Evolutionary conservation across 53 echinoderm and acorn worm species (phyloP).

Genomic region (Zoroaster sp.): DNA sequence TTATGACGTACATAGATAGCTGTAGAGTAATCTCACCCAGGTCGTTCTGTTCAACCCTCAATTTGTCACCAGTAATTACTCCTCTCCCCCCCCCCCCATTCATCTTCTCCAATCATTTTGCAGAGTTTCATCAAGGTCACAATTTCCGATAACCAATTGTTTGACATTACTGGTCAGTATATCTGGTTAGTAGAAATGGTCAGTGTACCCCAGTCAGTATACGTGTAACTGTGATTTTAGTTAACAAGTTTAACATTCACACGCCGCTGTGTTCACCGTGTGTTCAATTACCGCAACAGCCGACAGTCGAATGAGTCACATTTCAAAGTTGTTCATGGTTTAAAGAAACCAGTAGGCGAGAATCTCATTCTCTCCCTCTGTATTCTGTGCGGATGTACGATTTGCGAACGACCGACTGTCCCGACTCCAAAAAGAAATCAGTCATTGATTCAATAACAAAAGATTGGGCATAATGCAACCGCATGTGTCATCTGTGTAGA

Average conservation of each 20-base stretch:
- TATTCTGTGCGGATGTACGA: background rate
- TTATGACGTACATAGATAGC: no score
- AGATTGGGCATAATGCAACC: background rate
- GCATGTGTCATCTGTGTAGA: conserved; percentile 1
- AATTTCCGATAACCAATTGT: background rate
- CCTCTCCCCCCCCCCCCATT: background rate
- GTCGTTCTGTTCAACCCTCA: background rate
- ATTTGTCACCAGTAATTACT: background rate
- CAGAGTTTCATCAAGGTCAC: background rate
- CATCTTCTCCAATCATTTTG: background rate
- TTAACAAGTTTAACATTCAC: background rate
- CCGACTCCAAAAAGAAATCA: background rate
- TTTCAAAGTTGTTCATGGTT: background rate
- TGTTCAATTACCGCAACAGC: background rate
- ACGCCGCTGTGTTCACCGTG: background rate
- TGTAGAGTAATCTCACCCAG: background rate
- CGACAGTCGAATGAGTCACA: background rate
- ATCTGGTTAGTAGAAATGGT: background rate
- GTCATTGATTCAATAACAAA: conserved; percentile 22
- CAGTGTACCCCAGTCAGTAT: background rate
- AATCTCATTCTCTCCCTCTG: background rate
- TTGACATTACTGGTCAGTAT: conserved; percentile 11
- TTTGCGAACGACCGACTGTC: background rate
- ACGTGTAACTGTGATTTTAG: background rate
- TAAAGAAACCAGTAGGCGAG: background rate